Conservation (phyloP, 1,140 invertebrate species). For the Polypedilum vanderplanki region DNA sequence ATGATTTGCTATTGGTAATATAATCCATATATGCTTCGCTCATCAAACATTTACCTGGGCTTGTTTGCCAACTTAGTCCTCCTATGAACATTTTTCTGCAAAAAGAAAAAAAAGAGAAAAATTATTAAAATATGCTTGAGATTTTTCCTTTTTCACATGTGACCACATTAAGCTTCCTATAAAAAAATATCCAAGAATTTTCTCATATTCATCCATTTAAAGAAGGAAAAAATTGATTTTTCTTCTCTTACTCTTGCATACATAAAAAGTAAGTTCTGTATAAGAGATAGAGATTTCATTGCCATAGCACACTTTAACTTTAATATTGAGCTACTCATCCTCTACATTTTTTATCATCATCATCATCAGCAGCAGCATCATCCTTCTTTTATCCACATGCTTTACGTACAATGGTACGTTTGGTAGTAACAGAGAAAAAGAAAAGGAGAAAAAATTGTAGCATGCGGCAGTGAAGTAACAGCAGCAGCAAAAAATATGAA, state of each 20-base stretch:
- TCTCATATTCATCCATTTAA: not conserved
- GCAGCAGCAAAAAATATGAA: constrained; percentile 32
- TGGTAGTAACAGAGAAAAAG: constrained; percentile 50
- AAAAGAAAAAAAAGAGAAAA: constrained; percentile 50
- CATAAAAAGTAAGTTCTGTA: not conserved
- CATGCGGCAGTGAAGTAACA: constrained; percentile 30
- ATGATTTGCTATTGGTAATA: constrained; percentile 11
- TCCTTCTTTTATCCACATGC: no score
- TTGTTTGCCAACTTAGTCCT: constrained; percentile 98
- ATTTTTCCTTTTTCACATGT: not conserved
- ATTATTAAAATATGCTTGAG: no score
- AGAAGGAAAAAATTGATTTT: not conserved
- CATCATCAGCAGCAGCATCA: no score
- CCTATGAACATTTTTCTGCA: constrained; percentile 99
- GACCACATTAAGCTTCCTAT: not conserved
- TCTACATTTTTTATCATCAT: no score
- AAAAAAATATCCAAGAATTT: no score
- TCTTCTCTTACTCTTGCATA: not conserved
- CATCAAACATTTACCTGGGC: constrained; percentile 69
- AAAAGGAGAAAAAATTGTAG: not conserved
- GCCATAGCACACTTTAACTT: no score
- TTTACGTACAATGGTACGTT: no score
- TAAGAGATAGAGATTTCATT: no score
- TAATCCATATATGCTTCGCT: not conserved
- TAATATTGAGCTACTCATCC: no score